Conservation (phyloP, 2,797 vertebrate genomes). For the Anas flavirostris region DNA sequence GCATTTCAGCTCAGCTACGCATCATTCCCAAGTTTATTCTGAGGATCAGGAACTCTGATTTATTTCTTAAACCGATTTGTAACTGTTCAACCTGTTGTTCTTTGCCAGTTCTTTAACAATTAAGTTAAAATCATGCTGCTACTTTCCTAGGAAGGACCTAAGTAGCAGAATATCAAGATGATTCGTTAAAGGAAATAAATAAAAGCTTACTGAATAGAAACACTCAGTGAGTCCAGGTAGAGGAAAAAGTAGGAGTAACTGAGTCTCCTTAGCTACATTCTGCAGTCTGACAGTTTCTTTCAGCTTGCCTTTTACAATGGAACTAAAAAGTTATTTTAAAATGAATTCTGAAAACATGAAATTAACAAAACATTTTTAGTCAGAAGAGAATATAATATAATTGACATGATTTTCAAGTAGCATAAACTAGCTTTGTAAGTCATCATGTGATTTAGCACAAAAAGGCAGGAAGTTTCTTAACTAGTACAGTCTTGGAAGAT, state of each 20-base stretch:
- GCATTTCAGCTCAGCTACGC: neutral
- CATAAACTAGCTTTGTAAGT: neutral
- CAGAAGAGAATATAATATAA: neutral
- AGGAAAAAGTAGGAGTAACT: slow-evolving; percentile 42
- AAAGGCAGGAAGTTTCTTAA: neutral
- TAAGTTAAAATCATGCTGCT: neutral
- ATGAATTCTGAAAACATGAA: slow-evolving; percentile 35
- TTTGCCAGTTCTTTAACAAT: neutral
- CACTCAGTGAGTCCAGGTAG: slow-evolving; percentile 12
- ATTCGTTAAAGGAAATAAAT: slow-evolving; percentile 3
- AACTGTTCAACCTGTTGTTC: neutral
- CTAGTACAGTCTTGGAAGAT: neutral
- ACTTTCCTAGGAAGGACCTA: neutral
- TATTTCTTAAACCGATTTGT: neutral
- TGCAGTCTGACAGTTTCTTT: slow-evolving; percentile 47
- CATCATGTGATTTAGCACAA: neutral
- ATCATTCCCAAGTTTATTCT: neutral
- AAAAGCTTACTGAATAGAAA: slow-evolving; percentile 3
- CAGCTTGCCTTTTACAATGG: slow-evolving; percentile 44
- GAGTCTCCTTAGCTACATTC: slow-evolving; percentile 66
- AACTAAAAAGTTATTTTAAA: slow-evolving; percentile 64
- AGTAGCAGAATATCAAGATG: neutral
- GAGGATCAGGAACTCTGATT: neutral
- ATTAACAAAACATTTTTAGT: slow-evolving; percentile 37
- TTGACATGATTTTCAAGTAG: neutral